phyloP scores from a whole-genome alignment of 2,113 vertebrate genomes.

The Plecturocebus donacophilus region DNA sequence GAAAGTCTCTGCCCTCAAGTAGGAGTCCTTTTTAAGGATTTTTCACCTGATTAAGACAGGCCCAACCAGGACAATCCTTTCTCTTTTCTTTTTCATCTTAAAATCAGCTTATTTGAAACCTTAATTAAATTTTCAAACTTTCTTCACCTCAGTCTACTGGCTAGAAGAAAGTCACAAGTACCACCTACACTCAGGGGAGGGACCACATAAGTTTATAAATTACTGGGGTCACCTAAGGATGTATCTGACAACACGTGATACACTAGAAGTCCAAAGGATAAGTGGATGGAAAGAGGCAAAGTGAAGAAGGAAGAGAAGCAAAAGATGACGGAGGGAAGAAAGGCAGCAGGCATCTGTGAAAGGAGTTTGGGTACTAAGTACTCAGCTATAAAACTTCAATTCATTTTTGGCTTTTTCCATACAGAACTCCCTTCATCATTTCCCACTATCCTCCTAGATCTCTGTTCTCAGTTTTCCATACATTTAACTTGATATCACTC shows the following conservation, averaged over 20 bases:
- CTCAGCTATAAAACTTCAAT: background rate
- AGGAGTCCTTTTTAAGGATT: background rate
- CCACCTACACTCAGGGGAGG: background rate
- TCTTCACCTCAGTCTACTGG: background rate
- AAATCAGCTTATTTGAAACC: background rate
- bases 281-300: background rate
- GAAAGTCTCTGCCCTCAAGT: background rate
- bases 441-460: background rate
- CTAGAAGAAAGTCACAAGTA: background rate
- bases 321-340: fast-evolving
- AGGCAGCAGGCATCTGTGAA: background rate
- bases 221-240: background rate
- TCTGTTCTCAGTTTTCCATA: background rate
- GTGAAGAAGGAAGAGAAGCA: background rate
- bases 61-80: background rate
- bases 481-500: background rate
- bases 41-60: background rate
- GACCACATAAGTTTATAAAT: background rate
- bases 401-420: background rate
- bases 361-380: background rate
- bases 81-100: background rate
- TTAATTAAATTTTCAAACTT: background rate
- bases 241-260: background rate
- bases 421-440: background rate
- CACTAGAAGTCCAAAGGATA: background rate